phyloP scores from a whole-genome alignment of 2,113 vertebrate species.

The Thamnaconus septentrionalis region DNA sequence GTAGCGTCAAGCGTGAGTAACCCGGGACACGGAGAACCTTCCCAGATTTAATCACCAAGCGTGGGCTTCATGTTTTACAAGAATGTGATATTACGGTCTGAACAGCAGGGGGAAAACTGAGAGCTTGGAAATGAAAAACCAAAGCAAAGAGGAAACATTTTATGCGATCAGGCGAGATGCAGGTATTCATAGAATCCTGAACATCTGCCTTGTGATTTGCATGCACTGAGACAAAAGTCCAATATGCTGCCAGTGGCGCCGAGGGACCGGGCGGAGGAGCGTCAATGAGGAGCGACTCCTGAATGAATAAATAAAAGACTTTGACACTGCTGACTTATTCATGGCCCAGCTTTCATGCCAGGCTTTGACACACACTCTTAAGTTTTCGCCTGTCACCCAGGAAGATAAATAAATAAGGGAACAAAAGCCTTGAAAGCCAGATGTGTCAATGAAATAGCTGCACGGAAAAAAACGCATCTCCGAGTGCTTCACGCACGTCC shows the following conservation, averaged over 20 bases:
- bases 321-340: slow-evolving; percentile 73
- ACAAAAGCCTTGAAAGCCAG: slow-evolving; percentile 49
- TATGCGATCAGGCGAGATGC: too few relatives aligned
- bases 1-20: slow-evolving; percentile 8
- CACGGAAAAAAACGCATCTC: slow-evolving; percentile 65
- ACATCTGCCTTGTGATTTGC: slow-evolving; percentile 21
- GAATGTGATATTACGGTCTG: not conserved
- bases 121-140: too few relatives aligned
- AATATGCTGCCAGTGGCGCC: slow-evolving; percentile 10
- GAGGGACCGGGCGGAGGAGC: slow-evolving; percentile 14
- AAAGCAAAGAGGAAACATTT: too few relatives aligned
- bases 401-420: not conserved
- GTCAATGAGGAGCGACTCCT: slow-evolving; percentile 52
- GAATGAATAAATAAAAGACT: slow-evolving; percentile 70
- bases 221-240: slow-evolving; percentile 26
- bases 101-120: too few relatives aligned
- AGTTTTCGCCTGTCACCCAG: slow-evolving; percentile 49
- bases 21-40: not conserved
- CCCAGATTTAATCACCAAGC: too few relatives aligned
- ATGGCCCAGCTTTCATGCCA: slow-evolving; percentile 56
- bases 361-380: slow-evolving; percentile 45
- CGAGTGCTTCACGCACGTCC: slow-evolving; percentile 34
- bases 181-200: slow-evolving; percentile 4
- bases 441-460: slow-evolving; percentile 62
- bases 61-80: not conserved